phyloP scores from a whole-genome alignment of 35 echinoderm and acorn worm genomes.

The Hemicentrotus pulcherrimus region DNA sequence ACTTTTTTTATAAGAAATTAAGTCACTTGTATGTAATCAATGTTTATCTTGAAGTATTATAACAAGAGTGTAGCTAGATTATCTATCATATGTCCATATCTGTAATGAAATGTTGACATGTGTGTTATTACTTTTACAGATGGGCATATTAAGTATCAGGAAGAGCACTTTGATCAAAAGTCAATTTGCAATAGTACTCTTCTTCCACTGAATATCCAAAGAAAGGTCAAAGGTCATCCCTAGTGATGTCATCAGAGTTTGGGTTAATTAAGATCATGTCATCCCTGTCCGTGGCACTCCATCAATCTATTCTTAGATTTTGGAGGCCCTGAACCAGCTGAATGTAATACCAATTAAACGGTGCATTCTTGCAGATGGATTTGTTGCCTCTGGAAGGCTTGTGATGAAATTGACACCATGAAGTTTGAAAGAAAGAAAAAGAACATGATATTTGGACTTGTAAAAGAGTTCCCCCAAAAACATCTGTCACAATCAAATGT shows the following conservation, averaged over 20 bases:
- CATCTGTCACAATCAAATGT: neutral
- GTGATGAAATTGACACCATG: neutral
- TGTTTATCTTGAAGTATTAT: neutral
- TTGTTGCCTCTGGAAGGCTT: neutral
- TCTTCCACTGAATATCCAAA: neutral
- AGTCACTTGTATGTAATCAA: neutral
- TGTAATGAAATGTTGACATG: neutral
- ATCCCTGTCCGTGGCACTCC: neutral
- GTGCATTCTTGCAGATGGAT: neutral
- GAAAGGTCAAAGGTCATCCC: neutral
- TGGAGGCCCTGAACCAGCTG: neutral
- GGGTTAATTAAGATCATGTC: neutral
- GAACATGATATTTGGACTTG: neutral
- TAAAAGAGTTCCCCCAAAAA: neutral
- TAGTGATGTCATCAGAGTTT: neutral
- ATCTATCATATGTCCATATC: neutral
- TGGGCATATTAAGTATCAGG: neutral
- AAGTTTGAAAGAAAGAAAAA: neutral
- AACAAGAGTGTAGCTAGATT: neutral
- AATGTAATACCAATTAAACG: neutral
- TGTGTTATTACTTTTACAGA: neutral
- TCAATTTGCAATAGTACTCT: neutral
- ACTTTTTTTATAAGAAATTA: neutral
- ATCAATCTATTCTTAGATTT: neutral
- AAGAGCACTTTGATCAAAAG: neutral